phyloP scores from a whole-genome alignment of 2,113 vertebrate genomes.

The Spermophilus dauricus region DNA sequence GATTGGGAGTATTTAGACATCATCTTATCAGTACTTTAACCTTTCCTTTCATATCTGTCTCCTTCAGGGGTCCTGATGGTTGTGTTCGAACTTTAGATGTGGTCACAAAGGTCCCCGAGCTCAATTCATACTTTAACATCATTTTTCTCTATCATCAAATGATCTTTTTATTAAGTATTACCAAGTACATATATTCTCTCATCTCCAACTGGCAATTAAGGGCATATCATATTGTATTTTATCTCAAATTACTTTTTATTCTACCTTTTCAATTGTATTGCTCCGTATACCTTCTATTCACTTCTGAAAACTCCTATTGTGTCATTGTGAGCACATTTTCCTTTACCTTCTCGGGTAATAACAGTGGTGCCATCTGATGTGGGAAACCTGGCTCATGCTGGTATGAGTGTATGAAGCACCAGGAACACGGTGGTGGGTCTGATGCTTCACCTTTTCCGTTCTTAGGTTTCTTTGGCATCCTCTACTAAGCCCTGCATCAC shows the following conservation, averaged over 20 bases:
- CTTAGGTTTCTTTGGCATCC: too few species aligned
- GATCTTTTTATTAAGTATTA: background rate
- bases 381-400: background rate
- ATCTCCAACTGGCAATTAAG: background rate
- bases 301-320: background rate
- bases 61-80: background rate
- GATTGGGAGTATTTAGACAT: background rate
- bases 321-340: background rate
- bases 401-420: too few species aligned
- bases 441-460: accelerated
- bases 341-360: background rate
- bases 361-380: background rate
- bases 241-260: background rate
- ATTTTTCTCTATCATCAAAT: background rate
- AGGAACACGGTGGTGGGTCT: too few species aligned
- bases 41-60: background rate
- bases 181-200: background rate
- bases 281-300: background rate
- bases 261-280: background rate
- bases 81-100: background rate
- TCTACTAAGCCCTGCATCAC: accelerated
- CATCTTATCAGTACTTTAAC: too few species aligned
- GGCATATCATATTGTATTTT: background rate
- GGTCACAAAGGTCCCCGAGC: too few species aligned
- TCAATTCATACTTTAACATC: background rate